Conservation (phyloP, 2,888 invertebrate genomes). For the Allygus modestus region DNA sequence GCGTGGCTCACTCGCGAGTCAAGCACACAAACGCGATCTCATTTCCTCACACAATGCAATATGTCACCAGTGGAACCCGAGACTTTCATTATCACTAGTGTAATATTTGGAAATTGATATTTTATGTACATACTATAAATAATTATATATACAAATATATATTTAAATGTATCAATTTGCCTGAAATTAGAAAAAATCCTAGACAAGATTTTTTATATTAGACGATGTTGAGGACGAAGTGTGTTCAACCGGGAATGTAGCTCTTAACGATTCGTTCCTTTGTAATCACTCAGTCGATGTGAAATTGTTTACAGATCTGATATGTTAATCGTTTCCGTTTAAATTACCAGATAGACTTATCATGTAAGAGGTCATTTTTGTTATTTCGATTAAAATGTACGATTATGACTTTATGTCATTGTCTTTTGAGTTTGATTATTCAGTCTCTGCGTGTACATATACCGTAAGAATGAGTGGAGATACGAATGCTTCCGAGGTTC, state of each 20-base stretch:
- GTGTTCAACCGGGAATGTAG: slow-evolving; percentile 53
- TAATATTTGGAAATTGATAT: slow-evolving; percentile 63
- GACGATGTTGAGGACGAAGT: slow-evolving; percentile 55
- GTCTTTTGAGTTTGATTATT: slow-evolving; percentile 35
- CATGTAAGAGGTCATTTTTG: slow-evolving; percentile 65
- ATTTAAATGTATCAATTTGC: slow-evolving; percentile 62
- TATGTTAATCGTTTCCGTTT: slow-evolving; percentile 39
- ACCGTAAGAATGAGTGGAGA: slow-evolving; percentile 50
- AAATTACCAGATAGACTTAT: slow-evolving; percentile 64
- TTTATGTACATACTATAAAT: slow-evolving; percentile 65
- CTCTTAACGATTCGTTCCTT: slow-evolving; percentile 52
- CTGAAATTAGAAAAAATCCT: slow-evolving; percentile 63
- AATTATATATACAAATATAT: slow-evolving; percentile 65
- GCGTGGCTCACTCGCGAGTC: not conserved
- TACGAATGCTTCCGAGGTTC: slow-evolving; percentile 54
- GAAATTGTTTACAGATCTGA: slow-evolving; percentile 45
- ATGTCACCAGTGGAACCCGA: slow-evolving; percentile 58
- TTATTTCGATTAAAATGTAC: slow-evolving; percentile 50
- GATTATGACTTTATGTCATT: slow-evolving; percentile 53
- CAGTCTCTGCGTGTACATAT: slow-evolving; percentile 51
- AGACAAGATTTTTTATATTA: slow-evolving; percentile 63
- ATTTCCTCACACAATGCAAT: slow-evolving; percentile 51
- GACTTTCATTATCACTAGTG: slow-evolving; percentile 63
- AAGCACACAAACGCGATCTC: slow-evolving; percentile 10
- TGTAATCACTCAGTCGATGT: slow-evolving; percentile 38